A percentile compares a stretch with the other conserved stretches of the same genome.
Conservation (phyloP, 2,797 vertebrate genomes). For the Rhabdophis nuchalis region DNA sequence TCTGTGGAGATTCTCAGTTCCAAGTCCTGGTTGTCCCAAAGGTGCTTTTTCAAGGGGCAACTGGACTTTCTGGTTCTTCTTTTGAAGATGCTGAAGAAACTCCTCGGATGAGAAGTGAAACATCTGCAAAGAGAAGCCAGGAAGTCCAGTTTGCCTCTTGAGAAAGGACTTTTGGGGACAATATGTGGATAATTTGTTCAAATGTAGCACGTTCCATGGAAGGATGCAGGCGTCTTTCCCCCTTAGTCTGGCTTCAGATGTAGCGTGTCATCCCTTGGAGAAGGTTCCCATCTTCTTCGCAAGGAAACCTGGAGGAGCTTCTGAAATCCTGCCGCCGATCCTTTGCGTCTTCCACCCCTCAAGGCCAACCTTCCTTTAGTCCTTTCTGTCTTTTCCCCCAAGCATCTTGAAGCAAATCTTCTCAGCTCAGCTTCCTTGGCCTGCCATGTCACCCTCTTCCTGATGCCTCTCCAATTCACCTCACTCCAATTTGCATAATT, state of each 20-base stretch:
- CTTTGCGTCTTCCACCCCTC: not conserved
- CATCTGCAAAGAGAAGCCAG: too few species aligned
- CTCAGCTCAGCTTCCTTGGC: not conserved
- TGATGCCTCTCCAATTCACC: conserved; percentile 9
- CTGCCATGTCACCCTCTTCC: not conserved
- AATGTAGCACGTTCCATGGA: not conserved
- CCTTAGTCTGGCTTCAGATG: not conserved
- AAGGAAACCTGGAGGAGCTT: not conserved
- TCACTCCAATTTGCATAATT: conserved; percentile 12
- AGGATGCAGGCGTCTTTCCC: not conserved
- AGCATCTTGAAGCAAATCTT: not conserved
- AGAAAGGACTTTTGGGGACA: too few species aligned
- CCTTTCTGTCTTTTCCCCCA: not conserved
- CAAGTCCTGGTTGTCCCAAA: too few species aligned
- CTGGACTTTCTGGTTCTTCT: too few species aligned
- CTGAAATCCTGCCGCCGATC: not conserved
- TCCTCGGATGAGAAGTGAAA: too few species aligned
- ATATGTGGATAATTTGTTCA: not conserved
- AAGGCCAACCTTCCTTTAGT: not conserved
- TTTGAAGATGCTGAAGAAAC: too few species aligned
- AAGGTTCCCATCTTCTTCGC: not conserved
- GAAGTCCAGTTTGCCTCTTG: too few species aligned
- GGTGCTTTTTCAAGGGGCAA: too few species aligned
- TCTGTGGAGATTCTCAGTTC: too few species aligned
- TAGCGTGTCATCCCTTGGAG: not conserved